Evolutionary conservation across 2,797 vertebrate genomes (phyloP), one percentile per base, ranked within the genome.

Genomic region (Neosilurus mollespiculum): DNA sequence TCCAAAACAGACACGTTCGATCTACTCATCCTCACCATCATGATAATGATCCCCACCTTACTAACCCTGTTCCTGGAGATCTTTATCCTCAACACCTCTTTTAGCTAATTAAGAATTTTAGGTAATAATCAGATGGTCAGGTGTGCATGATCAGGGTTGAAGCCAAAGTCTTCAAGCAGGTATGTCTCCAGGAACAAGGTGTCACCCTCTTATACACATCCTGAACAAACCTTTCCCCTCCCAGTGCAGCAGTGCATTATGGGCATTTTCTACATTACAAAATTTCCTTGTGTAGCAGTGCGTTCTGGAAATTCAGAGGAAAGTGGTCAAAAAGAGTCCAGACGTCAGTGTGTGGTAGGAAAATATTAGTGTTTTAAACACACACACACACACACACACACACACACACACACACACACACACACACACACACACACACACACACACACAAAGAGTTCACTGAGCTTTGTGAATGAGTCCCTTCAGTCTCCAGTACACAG

Each of bases 371-470:
- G 22, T 64, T 12, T 34, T 18, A 85, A 89, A 95, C 93, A 65
- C 12, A 65, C 24, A 15, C 24, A 14, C 62, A 14, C 62, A 26
- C 78, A 20, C 58, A 69, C 49, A 9, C 85, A 80, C 83, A 81
- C 89, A 51, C 67, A 85, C 80, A 75, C 84, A 85, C 89, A 95
- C 93, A 65, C 12, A 65, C 24, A 15, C 24, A 14, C 62, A 14
- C 62, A 26, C 78, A 20, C 58, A 69, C 49, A 9, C 85, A 80
- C 83, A 81, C 89, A 51, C 67, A 85, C 80, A 75, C 84, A 67
- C 79, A 49, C 62, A 75, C 14, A 85, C 89, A 95, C 93, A 95
- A 94, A 93, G 92, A 89, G 0, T 76, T 90, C 90, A 94, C 94
- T 95, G 87, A 95, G 90, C 78, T 78, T 9, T 1, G 7, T 83